Conservation (phyloP, 2,113 vertebrate genomes). For the Rhadina sibilatrix region DNA sequence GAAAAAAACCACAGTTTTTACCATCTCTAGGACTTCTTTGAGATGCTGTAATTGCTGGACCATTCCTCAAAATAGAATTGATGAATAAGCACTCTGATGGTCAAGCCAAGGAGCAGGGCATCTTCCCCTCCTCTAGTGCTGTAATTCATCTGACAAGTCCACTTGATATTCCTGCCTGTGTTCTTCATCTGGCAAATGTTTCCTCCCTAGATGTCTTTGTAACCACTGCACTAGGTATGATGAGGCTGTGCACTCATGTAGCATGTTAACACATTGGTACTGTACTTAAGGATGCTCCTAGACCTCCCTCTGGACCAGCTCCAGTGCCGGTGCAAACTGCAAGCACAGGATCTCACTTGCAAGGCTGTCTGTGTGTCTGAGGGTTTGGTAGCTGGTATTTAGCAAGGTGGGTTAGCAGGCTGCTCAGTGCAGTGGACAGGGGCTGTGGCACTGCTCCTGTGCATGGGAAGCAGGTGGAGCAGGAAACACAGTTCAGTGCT, state of each 20-base stretch:
- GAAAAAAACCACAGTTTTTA: background rate
- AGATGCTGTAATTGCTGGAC: background rate
- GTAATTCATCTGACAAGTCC: background rate
- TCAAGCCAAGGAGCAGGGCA: background rate
- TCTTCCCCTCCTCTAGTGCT: background rate
- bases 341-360: background rate
- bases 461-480: background rate
- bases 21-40: background rate
- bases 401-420: background rate
- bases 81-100: background rate
- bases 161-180: background rate
- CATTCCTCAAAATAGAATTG: background rate
- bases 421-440: accelerated
- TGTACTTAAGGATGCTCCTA: background rate
- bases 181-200: background rate
- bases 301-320: background rate
- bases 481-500: background rate
- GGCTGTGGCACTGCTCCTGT: background rate
- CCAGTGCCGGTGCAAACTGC: background rate
- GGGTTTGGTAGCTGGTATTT: background rate
- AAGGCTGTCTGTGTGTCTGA: background rate
- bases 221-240: background rate
- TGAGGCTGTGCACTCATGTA: background rate
- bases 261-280: accelerated
- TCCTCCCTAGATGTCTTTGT: background rate